Base-by-base conservation (phyloP, 2,888 invertebrate species). In the Brachyptera putata region DNA sequence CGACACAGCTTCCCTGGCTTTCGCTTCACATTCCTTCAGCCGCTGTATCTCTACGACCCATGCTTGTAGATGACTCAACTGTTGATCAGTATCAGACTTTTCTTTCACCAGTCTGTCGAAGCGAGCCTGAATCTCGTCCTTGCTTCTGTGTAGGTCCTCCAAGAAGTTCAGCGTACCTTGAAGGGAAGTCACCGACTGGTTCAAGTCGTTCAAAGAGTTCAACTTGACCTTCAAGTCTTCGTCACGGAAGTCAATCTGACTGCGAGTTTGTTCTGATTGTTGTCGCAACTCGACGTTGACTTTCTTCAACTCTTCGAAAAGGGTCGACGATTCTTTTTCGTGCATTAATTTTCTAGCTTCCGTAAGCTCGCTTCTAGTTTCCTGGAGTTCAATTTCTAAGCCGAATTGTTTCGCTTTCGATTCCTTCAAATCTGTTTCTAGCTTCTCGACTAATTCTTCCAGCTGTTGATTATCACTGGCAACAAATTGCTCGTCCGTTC, bases 381-480 rank as follows among this genome's bases (percentile, higher is more conserved):
- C 11, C 16, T 56, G 46, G 11, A 62, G 46, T 30, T 60, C 56
- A 13, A 43, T 22, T 22, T 60, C 62, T 9, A 60, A 14, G 9
- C n/a, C 9, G 11, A 26, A 50, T 41, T 62, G 62, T 9, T 43
- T 58, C 22, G 30, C n/a, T 14, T 39, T 14, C 2, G 61, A 21
- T n/a, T 16, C 43, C 1, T 60, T 59, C 11, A 53, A 34, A 36
- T 56, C 57, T 7, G 25, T 22, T 16, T 63, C 58, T 9, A 65
- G 53, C 14, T 58, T 63, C 9, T 57, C 25, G 24, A 59, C 53
- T 18, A 61, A 43, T 14, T 41, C 14, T 39, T 63, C 61, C 16
- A 64, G 39, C 25, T 59, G 59, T 9, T 57, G 50, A 36, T 62
- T 62, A 30, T 65, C 62, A 18, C 57, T 58, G 3, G 55, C 22